Evolutionary conservation across 1,140 invertebrate genomes (phyloP).

Genomic region (Drosophila pruinosa): DNA sequence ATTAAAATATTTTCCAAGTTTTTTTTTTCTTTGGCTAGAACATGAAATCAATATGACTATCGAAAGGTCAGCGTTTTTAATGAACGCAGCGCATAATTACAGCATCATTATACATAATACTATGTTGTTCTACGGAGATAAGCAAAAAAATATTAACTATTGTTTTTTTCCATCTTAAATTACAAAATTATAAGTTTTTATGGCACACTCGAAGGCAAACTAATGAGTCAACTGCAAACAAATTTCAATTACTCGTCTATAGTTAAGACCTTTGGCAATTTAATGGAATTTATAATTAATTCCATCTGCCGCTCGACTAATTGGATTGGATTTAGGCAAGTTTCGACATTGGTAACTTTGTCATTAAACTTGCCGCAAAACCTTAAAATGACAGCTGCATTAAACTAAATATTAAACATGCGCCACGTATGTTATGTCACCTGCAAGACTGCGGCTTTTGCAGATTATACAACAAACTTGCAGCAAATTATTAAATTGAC

Average conservation of each 20-base stretch:
- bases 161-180: no score
- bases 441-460: no score
- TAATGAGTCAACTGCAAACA: background rate
- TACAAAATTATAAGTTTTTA: background rate
- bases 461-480: slow-evolving; percentile 21
- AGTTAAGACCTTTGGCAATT: slow-evolving; percentile 6
- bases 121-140: no score
- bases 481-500: slow-evolving; percentile 71
- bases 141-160: no score
- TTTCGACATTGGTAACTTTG: slow-evolving; percentile 34
- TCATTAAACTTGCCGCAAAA: slow-evolving; percentile 41
- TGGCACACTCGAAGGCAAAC: background rate
- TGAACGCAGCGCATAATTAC: slow-evolving; percentile 5
- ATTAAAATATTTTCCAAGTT: slow-evolving; percentile 47
- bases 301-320: slow-evolving; percentile 28
- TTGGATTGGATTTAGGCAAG: slow-evolving; percentile 53
- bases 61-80: slow-evolving; percentile 7
- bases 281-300: slow-evolving; percentile 60
- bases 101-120: no score
- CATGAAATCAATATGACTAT: slow-evolving; percentile 27
- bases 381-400: slow-evolving; percentile 17
- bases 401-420: slow-evolving; percentile 37
- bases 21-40: background rate
- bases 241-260: slow-evolving; percentile 35
- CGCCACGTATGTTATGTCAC: slow-evolving; percentile 9